Conservation (phyloP, 2,888 invertebrate species). For the Clepsis dumicolana region DNA sequence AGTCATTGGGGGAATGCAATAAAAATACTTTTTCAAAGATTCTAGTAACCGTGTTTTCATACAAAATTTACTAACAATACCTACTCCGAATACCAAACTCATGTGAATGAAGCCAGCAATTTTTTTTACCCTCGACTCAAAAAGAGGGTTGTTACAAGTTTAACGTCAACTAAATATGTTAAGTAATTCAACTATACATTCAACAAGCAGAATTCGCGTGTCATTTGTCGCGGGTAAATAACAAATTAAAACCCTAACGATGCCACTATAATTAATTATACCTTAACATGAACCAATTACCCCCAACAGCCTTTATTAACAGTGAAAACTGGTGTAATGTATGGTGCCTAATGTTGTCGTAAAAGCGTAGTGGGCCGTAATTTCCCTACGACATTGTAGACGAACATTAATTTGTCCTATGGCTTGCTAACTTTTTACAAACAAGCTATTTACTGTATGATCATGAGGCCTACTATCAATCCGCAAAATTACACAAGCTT, state of each 20-base stretch:
- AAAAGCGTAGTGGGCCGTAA: not conserved
- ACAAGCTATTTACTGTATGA: too few relatives aligned
- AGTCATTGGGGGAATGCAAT: too few relatives aligned
- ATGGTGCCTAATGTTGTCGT: not conserved
- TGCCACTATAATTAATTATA: constrained; percentile 6
- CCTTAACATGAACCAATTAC: constrained; percentile 3
- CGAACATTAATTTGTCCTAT: not conserved
- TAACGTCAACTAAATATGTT: not conserved
- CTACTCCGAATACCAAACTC: too few relatives aligned
- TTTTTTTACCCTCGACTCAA: too few relatives aligned
- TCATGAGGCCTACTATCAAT: too few relatives aligned
- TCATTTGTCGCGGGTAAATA: not conserved
- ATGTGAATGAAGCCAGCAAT: too few relatives aligned
- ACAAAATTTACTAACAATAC: too few relatives aligned
- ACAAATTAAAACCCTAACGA: constrained; percentile 13
- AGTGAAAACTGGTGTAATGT: not conserved
- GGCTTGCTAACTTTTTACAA: too few relatives aligned
- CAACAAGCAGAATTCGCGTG: not conserved
- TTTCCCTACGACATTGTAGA: not conserved
- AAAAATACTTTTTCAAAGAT: too few relatives aligned
- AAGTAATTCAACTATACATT: not conserved
- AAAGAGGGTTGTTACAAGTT: too few relatives aligned
- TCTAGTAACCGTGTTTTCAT: too few relatives aligned
- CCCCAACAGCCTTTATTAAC: constrained; percentile 9
- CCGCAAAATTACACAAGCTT: too few relatives aligned